Evolutionary conservation across 1,140 invertebrate species (phyloP).

Genomic region (Trinorchestia longiramus): DNA sequence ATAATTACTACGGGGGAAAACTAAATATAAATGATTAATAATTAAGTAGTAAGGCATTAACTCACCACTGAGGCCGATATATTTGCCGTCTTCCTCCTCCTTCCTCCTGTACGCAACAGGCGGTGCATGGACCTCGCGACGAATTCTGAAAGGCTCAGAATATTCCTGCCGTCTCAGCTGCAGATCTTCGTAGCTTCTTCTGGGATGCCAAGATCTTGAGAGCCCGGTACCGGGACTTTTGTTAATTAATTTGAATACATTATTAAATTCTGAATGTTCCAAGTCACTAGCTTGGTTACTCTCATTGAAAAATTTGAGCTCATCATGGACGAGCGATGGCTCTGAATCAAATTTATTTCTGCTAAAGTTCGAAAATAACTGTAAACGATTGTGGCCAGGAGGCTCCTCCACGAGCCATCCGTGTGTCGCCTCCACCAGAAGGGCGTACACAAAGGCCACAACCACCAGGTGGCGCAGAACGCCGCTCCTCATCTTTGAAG

Average conservation of each 20-base stretch:
- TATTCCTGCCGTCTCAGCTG: background rate
- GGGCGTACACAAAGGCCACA: background rate
- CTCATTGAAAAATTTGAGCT: background rate
- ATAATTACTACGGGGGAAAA: background rate
- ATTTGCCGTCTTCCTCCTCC: conserved; percentile 45
- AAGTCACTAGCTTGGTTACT: background rate
- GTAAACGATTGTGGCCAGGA: background rate
- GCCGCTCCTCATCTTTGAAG: background rate
- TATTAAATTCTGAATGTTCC: background rate
- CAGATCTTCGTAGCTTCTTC: background rate
- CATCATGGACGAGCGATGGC: background rate
- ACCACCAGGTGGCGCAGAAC: background rate
- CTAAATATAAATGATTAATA: background rate
- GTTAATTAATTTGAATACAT: background rate
- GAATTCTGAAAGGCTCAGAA: background rate
- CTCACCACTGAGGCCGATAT: conserved; percentile 27
- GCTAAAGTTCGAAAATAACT: background rate
- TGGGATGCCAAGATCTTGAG: background rate
- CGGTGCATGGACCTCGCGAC: background rate
- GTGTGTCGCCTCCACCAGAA: background rate
- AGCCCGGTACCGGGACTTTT: background rate
- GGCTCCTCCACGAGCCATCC: conserved; percentile 14
- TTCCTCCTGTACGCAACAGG: conserved; percentile 15
- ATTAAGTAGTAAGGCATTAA: background rate
- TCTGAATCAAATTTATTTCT: background rate